These are phyloP conservation scores for Dicyrtoma fusca DNA, from an alignment of 2,888 invertebrate genomes.

Conservation along the genomic window DNA sequence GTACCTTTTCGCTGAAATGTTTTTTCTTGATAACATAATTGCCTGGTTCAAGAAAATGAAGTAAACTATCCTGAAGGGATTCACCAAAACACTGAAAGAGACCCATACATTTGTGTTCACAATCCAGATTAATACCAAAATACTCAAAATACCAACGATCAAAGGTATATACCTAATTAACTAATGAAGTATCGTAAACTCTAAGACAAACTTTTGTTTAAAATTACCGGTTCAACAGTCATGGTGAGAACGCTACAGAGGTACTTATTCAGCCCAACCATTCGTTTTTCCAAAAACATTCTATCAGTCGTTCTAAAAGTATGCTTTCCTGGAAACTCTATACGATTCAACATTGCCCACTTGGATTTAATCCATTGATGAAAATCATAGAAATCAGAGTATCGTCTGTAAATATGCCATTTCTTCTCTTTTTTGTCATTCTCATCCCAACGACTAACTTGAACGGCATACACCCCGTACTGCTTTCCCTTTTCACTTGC, in stretches of 20 bases:
- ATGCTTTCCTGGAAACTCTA: constrained; percentile 76
- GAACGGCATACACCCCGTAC: constrained; percentile 85
- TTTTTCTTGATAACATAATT: constrained; percentile 54
- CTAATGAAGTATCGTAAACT: neutral
- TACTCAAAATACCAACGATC: too few relatives aligned
- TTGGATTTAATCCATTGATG: constrained; percentile 73
- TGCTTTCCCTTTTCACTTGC: constrained; percentile 82
- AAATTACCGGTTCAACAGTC: constrained; percentile 44
- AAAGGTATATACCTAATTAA: neutral
- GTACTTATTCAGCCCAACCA: constrained; percentile 72
- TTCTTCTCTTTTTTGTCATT: constrained; percentile 66
- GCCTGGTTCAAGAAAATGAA: constrained; percentile 56
- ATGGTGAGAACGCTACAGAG: constrained; percentile 70
- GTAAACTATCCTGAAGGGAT: constrained; percentile 54
- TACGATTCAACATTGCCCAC: constrained; percentile 57
- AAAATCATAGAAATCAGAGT: constrained; percentile 91
- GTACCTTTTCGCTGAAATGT: constrained; percentile 53
- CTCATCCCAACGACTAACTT: constrained; percentile 70
- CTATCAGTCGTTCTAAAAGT: constrained; percentile 91
- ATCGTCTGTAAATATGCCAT: constrained; percentile 90
- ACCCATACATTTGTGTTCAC: too few relatives aligned
- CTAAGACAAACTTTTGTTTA: neutral
- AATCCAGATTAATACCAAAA: too few relatives aligned
- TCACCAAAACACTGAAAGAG: constrained; percentile 54
- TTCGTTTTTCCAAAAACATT: constrained; percentile 80